phyloP scores from a whole-genome alignment of 2,113 vertebrate genomes.

The Psammodynastes pulverulentus region DNA sequence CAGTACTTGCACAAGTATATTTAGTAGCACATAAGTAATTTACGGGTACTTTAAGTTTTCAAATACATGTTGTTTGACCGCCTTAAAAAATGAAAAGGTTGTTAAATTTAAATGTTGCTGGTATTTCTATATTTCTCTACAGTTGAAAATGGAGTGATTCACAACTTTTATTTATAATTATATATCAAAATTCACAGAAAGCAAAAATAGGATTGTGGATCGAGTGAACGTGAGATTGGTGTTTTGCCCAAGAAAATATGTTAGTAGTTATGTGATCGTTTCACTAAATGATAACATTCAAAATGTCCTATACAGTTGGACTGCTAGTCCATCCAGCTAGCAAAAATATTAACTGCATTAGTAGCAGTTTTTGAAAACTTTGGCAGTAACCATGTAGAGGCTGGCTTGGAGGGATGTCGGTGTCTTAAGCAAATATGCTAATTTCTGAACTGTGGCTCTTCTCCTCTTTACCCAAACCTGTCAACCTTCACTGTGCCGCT shows the following conservation, averaged over 20 bases:
- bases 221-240: not conserved
- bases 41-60: not conserved
- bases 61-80: not conserved
- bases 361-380: not conserved
- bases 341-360: not conserved
- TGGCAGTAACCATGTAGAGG: not conserved
- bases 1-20: not conserved
- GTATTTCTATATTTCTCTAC: not conserved
- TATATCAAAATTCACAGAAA: not conserved
- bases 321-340: not conserved
- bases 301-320: not conserved
- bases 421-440: not conserved
- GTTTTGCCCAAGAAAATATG: not conserved
- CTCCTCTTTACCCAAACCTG: not conserved
- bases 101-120: not conserved
- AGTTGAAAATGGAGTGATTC: not conserved
- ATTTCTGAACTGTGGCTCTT: not conserved
- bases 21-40: not conserved
- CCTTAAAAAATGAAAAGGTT: not conserved
- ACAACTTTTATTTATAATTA: not conserved
- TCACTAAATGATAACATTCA: not conserved
- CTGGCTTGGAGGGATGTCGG: too few relatives aligned
- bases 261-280: not conserved
- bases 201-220: not conserved
- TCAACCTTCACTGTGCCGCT: not conserved